Base-by-base conservation (phyloP, 1,140 invertebrate species). In the Drosophila kepulauana region DNA sequence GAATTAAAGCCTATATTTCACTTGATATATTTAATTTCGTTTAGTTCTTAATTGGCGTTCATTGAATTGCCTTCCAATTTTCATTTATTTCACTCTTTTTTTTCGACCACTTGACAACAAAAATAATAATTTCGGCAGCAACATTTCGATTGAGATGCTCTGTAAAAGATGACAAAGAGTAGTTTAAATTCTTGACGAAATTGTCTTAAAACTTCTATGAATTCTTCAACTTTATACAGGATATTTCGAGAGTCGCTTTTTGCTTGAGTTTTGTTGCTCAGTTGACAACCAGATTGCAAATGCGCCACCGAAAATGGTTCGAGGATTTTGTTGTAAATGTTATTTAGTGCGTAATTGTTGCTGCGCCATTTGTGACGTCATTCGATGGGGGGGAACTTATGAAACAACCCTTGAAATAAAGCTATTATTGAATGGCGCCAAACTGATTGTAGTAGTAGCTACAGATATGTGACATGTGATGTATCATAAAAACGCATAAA, bases 41-140 rank as follows among this genome's bases (percentile, higher is more conserved):
- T 79, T 75, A 70, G 70, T 58, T 61, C 35, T 81, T 88, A 88
- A 88, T 88, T 88, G 84, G 56, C 57, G 41, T 75, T 84, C 85
- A 88, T 88, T 89, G 78, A 88, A 88, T 84, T 80, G 84, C 66
- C 80, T 66, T 48, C 66, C 35, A 52, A 71, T 59, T 43, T 77
- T 62, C 10, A 38, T 86, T 86, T 72, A 38, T 71, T 71, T 71
- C 16, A 51, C 54, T 66, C 15, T 28, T 11, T 72, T 52, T 38
- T 28, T n/a, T 35, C 16, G 25, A 16, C 25, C 13, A 15, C 30
- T 70, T 75, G 45, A 45, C 59, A 64, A 63, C 57, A 5, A 70
- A 51, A 52, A 13, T 52, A 35, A 10, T 41, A 52, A 59, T 59
- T 70, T 61, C 15, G 28, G 11, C 20, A 35, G 5, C 41, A 28